Evolutionary conservation across 2,113 vertebrate species (phyloP), one percentile per base, ranked within the genome.

Genomic region (Cygnus atratus): DNA sequence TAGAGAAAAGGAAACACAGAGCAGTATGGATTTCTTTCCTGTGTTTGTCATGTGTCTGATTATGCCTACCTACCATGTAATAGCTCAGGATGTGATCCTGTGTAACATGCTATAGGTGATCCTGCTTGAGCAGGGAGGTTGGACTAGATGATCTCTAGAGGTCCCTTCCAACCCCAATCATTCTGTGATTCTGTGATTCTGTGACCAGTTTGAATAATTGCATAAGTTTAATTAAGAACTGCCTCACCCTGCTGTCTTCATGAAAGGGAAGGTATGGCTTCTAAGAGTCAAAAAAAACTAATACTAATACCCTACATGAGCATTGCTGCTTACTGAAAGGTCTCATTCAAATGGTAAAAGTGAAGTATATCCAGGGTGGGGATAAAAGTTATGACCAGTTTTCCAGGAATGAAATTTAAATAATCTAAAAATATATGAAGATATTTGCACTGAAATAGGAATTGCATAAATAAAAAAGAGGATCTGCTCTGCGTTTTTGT

Each of bases 401-500:
- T 94, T 62, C 12, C 57, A 7, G 67, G 29, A 78, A 71, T 5
- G 1, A 71, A 90, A 85, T 88, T 29, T n/a, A 84, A 77, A 75
- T 13, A 43, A 26, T 22, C 50, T 18, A 8, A 68, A 87, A 55
- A 31, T 26, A 52, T 28, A 10, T 46, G 16, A 68, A 61, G 13
- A 35, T 0, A 48, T 25, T 41, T 78, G 11, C 33, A 81, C 35
- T 55, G 13, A 35, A 52, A 25, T 48, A 57, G 26, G 3, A 25
- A 13, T 1, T 59, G 9, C 54, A 5, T 35, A 78, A 59, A 71
- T n/a, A 20, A 59, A 73, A 58, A 58, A 58, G 10, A 71, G 1
- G 1, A 67, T 71, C 15, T 4, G 0, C 2, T 65, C 11, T 88
- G 5, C n/a, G 13, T 13, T 84, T 92, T 90, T 0, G 0, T 26